Evolutionary conservation across 2,888 invertebrate genomes (phyloP), one percentile per base, ranked within the genome.

Genomic region (Aproaerema taeniolella): DNA sequence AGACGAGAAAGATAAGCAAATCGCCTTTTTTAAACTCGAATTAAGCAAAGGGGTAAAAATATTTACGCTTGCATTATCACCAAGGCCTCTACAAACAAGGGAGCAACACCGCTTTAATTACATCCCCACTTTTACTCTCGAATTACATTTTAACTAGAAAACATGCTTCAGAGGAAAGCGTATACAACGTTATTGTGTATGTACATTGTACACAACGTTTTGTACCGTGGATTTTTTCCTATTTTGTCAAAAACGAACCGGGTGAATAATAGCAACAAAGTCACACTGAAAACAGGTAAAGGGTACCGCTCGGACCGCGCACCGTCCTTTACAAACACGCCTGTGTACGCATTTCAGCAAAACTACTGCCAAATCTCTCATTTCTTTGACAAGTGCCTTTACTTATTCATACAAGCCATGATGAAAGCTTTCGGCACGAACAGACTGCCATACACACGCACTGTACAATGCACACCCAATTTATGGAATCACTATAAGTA

Each of bases 351-450:
- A 58, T 67, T 67, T 67, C 63, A 65, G 62, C 66, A 61, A 62
- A 69, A 68, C 64, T 65, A 54, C 53, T 52, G 46, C 43, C 50
- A 67, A 70, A 67, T 60, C 61, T 61, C 61, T 58, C 61, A 68
- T 68, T 71, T 68, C 66, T 66, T 70, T 60, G 52, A 60, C 64
- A 64, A 64, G 53, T 52, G 47, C 58, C 52, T 57, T 74, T 63
- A 71, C 60, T 69, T 72, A 73, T 75, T 70, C 68, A 75, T 65
- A 63, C 63, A 61, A 61, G 61, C 62, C 49, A 52, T 53, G 43
- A 53, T 45, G 39, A 45, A 42, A 53, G 6, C 8, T 5, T n/a
- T 50, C 49, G 45, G 48, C 42, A 47, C 46, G 43, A 44, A 56
- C 43, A 47, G 43, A 43, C 36, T 47, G 46, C 44, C 24, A 3